A percentile compares a stretch with the other conserved stretches of the same genome.
phyloP scores from a whole-genome alignment of 30 jellyfish, hydroid and myxozoan species.

The Turritopsis rubra region DNA sequence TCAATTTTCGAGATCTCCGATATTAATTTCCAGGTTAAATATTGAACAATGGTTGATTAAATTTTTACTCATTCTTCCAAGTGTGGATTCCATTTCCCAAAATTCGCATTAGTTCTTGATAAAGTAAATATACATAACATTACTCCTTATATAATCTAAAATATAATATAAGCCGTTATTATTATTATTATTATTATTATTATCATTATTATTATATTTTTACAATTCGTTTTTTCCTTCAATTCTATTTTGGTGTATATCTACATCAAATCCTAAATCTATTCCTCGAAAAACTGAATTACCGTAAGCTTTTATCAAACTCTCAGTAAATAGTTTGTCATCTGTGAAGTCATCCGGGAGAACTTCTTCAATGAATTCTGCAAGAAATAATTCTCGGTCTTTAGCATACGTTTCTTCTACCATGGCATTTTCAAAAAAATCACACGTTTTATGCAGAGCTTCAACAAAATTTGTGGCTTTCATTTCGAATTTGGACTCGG shows the following conservation, averaged over 20 bases:
- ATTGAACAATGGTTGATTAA: neutral
- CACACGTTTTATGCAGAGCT: slow-evolving; percentile 62
- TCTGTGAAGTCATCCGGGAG: slow-evolving; percentile 59
- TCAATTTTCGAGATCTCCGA: neutral
- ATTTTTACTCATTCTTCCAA: neutral
- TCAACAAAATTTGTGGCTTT: slow-evolving; percentile 42
- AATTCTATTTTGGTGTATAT: neutral
- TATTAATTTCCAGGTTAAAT: neutral
- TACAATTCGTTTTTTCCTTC: neutral
- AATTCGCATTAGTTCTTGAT: no score
- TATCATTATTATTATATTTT: neutral
- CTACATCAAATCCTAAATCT: slow-evolving; percentile 24
- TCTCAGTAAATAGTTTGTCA: slow-evolving; percentile 52
- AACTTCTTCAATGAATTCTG: slow-evolving; percentile 75
- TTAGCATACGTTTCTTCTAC: slow-evolving; percentile 43
- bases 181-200: no score
- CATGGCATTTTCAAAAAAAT: slow-evolving; percentile 88
- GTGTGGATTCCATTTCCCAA: neutral
- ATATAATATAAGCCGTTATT: no score
- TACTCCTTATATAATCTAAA: no score
- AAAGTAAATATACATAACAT: no score
- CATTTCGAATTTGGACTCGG: slow-evolving; percentile 47
- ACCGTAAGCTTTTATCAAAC: slow-evolving; percentile 60
- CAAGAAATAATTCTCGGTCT: slow-evolving; percentile 78
- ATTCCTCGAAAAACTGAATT: slow-evolving; percentile 71